These are phyloP conservation scores for Argopecten irradians DNA, from an alignment of 1,140 invertebrate genomes.

Conservation along the genomic window DNA sequence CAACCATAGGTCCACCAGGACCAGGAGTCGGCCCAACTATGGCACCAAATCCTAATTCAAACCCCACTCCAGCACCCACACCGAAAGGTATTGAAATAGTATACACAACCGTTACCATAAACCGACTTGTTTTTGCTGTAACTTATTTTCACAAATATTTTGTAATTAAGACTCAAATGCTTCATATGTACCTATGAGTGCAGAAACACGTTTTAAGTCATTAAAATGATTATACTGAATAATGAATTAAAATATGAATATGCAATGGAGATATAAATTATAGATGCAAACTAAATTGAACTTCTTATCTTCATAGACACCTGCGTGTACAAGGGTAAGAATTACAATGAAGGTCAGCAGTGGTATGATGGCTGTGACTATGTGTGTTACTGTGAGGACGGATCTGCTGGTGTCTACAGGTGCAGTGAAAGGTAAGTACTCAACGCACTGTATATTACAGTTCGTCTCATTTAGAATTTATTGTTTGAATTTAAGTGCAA, in stretches of 20 bases:
- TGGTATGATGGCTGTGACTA: conserved; percentile 65
- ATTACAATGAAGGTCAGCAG: conserved; percentile 56
- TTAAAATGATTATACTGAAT: too few relatives aligned
- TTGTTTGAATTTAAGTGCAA: too few relatives aligned
- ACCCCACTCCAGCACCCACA: conserved; percentile 34
- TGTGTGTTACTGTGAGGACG: conserved; percentile 60
- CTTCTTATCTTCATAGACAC: conserved; percentile 41
- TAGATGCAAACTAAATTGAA: not conserved
- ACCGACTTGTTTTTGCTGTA: too few relatives aligned
- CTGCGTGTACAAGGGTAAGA: conserved; percentile 58
- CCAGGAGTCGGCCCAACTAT: conserved; percentile 32
- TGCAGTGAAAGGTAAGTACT: conserved; percentile 61
- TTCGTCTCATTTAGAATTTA: too few relatives aligned
- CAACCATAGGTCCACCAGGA: conserved; percentile 39
- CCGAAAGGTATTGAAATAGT: conserved; percentile 27
- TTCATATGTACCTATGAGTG: too few relatives aligned
- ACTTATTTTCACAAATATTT: too few relatives aligned
- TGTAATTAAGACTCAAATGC: too few relatives aligned
- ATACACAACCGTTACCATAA: too few relatives aligned
- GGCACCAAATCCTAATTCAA: conserved; percentile 14
- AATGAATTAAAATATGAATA: too few relatives aligned
- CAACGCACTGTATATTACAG: too few relatives aligned
- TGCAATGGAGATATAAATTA: too few relatives aligned
- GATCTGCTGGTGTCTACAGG: conserved; percentile 53
- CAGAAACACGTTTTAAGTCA: too few relatives aligned